These are phyloP conservation scores for Columba guinea DNA, from an alignment of 2,797 vertebrate genomes.

Conservation along the genomic window DNA sequence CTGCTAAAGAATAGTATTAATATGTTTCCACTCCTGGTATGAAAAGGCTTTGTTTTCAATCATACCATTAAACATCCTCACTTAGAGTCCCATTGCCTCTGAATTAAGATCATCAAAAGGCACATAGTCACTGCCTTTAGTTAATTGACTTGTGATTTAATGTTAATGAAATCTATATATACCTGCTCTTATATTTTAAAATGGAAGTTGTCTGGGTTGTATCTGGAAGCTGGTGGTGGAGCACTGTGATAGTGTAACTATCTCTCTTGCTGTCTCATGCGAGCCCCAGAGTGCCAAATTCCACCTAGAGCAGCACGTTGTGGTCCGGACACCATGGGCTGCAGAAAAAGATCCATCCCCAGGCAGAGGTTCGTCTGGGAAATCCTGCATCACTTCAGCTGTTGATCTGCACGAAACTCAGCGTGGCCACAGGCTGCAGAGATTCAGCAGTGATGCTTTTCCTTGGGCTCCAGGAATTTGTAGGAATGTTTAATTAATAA, in stretches of 20 bases:
- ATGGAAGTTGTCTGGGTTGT: neutral
- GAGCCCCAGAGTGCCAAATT: neutral
- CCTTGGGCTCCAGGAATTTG: neutral
- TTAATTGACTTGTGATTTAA: constrained; percentile 7
- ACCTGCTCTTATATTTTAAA: neutral
- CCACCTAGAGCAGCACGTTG: rapidly evolving
- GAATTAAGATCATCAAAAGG: neutral
- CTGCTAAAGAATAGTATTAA: neutral
- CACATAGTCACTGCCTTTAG: neutral
- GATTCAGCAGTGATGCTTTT: rapidly evolving
- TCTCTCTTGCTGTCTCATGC: neutral
- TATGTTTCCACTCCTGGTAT: neutral
- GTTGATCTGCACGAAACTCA: neutral
- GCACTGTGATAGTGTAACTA: rapidly evolving
- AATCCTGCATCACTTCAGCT: neutral
- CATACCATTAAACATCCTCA: neutral
- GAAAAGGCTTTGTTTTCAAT: neutral
- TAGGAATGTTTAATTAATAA: neutral
- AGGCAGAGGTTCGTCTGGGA: rapidly evolving
- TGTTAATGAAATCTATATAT: neutral
- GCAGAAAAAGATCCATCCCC: rapidly evolving
- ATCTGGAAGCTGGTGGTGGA: neutral
- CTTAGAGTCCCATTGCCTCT: neutral
- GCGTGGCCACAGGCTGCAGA: neutral
- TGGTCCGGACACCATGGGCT: neutral